Evolutionary conservation across 2,797 vertebrate species (phyloP).

Genomic region (Sitta carolinensis): DNA sequence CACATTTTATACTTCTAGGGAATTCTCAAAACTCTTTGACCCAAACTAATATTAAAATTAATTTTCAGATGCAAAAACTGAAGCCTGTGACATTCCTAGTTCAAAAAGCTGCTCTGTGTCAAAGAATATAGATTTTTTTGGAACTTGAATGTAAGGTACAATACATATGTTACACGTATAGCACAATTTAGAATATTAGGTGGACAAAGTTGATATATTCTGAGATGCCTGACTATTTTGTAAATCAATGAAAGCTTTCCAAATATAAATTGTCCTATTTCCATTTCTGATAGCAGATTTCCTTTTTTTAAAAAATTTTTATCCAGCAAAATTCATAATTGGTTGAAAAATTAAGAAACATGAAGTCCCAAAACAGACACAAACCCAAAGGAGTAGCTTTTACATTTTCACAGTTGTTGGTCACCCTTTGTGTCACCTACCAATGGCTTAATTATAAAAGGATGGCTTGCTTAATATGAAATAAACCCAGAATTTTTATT

Average conservation of each 20-base stretch:
- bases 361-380: background rate
- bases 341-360: background rate
- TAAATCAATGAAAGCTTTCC: background rate
- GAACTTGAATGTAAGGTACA: background rate
- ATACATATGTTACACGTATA: background rate
- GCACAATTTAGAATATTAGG: background rate
- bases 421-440: background rate
- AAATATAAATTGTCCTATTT: background rate
- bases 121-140: background rate
- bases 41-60: background rate
- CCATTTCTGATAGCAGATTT: background rate
- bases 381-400: background rate
- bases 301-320: background rate
- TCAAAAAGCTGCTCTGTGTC: background rate
- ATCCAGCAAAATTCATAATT: background rate
- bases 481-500: background rate
- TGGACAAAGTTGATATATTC: background rate
- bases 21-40: background rate
- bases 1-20: background rate
- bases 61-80: background rate
- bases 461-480: background rate
- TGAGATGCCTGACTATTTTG: background rate
- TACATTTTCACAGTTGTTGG: background rate
- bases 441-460: background rate
- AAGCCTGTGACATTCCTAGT: background rate